Conservation (phyloP, 2,888 invertebrate genomes). For the Ochropleura plecta region DNA sequence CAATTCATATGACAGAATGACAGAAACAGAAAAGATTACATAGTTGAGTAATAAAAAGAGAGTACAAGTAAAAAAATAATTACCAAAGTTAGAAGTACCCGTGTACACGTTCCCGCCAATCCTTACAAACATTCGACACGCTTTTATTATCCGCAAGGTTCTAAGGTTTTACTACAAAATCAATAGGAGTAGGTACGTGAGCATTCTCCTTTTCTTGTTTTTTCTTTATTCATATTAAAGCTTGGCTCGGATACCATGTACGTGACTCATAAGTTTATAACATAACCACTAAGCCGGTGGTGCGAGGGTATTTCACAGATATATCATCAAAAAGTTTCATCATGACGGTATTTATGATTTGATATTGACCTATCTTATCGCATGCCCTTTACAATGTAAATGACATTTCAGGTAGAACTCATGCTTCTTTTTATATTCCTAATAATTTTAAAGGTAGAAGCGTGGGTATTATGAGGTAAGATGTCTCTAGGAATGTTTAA, state of each 20-base stretch:
- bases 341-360: conserved; percentile 9
- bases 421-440: background rate
- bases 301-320: conserved; percentile 18
- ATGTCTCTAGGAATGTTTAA: background rate
- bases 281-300: conserved; percentile 17
- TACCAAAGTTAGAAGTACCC: conserved; percentile 4
- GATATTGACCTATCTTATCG: conserved; percentile 37
- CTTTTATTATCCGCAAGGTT: conserved; percentile 39
- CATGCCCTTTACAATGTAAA: background rate
- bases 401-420: background rate
- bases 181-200: conserved; percentile 48
- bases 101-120: conserved; percentile 20
- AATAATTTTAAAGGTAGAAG: background rate
- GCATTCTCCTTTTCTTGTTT: conserved; percentile 7
- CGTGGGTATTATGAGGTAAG: background rate
- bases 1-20: no score
- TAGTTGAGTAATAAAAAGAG: no score
- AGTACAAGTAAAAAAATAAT: no score
- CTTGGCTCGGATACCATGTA: conserved; percentile 16
- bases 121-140: conserved; percentile 38
- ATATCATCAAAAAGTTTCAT: conserved; percentile 35
- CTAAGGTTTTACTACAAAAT: conserved; percentile 27
- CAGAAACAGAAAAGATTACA: no score
- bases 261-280: conserved; percentile 31
- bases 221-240: conserved; percentile 14